Base-by-base conservation (phyloP, 1,140 invertebrate species). In the Ceratosolen solmsi region DNA sequence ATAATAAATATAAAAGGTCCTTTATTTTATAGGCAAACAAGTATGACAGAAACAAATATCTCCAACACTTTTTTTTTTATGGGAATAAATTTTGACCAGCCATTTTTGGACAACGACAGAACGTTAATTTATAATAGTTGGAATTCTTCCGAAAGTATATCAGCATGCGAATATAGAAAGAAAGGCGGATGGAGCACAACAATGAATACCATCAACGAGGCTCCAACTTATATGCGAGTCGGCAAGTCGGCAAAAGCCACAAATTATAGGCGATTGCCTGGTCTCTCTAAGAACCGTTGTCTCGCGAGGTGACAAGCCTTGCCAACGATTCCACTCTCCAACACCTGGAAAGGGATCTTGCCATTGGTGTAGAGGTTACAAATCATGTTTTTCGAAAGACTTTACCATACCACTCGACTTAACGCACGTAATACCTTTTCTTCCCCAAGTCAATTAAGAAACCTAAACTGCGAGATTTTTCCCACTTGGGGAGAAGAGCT, bases 261-360 rank as follows among this genome's bases (percentile, higher is more conserved):
- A 90, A 91, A 90, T 90, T 90, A 90, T 87, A 90, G 89, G 84
- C 85, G 88, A 88, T 88, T 85, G 84, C 81, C 75, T 73, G 41
- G 71, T 73, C 74, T 71, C 46, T 46, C 33, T n/a, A 30, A 22
- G 54, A 20, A 51, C 68, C 80, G 80, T 58, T 79, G 72, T 82
- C 81, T 72, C 33, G 27, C n/a, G 13, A 33, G 88, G 88, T 88
- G 89, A 91, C 89, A 89, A 88, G 87, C 83, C 82, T 65, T 7
- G 25, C 78, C 77, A 65, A 58, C 49, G 80, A 82, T 36, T 68
- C 74, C 38, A 30, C 73, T 82, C 51, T 63, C 51, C 49, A 30
- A 82, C 78, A 80, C 73, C 73, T 80, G 54, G 80, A 38, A 74
- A 74, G 22, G 49, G 46, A 68, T 70, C 56, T 30, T 82, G 75